Evolutionary conservation across 2,888 invertebrate genomes (phyloP), one percentile per base, ranked within the genome.

Genomic region (Zygaena filipendulae): DNA sequence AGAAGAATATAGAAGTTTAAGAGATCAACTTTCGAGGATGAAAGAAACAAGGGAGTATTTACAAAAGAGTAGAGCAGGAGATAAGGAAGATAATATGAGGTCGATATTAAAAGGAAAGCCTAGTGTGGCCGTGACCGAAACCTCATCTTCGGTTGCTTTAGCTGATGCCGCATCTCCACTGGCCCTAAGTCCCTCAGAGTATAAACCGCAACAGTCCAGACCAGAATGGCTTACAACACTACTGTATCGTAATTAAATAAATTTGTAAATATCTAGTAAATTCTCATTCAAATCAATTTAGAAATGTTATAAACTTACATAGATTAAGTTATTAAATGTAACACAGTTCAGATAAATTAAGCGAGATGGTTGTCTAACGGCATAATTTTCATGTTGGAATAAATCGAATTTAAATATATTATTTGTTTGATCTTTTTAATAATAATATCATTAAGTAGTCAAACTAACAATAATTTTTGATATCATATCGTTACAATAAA

Each of bases 1-100:
- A 23, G 89, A 91, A 49, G 91, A 91, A 53, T 91, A 91, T 52
- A 82, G 90, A 42, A 86, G 82, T 45, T 77, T 91, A 32, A 87
- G 91, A 53, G 87, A 89, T 52, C 89, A 91, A 58, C 69, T 91
- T 38, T 88, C 88, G 33, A 86, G 87, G 56, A 90, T 91, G 90
- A 91, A 90, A 49, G 87, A 89, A 50, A 88, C 88, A 11, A 85
- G 90, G 51, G 89, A 90, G 43, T 87, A 84, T 39, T 79, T 89
- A 46, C 75, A 77, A 47, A 58, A 69, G 35, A 69, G 60, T 27
- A 54, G 69, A 36, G 72, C 70, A 13, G 69, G 53, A 30, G 82
- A 82, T 20, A 82, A 80, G 45, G 81, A 82, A 23, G 82, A 81
- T 35, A n/a, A n/a, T n/a, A 47, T 80, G 9, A 72, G 81, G 43